These are phyloP conservation scores for Eupithecia subumbrata DNA, from an alignment of 2,888 invertebrate genomes.

Conservation along the genomic window DNA sequence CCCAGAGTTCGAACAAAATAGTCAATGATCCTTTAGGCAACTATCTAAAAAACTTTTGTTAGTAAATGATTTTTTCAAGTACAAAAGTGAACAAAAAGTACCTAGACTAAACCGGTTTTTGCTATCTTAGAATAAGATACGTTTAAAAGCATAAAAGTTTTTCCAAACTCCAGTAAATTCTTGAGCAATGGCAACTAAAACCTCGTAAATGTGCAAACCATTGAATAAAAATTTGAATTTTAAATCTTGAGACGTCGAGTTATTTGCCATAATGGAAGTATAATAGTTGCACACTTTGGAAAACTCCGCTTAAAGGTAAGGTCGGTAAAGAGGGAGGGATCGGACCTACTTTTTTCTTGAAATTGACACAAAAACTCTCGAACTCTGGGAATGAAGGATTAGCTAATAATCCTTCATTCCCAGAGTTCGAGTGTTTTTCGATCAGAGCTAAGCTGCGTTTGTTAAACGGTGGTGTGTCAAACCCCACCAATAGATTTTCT, in stretches of 20 bases:
- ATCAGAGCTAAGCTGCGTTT: background rate
- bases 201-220: conserved; percentile 28
- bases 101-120: background rate
- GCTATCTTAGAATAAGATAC: background rate
- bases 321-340: background rate
- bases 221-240: conserved; percentile 35
- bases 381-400: too few relatives aligned
- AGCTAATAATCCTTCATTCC: background rate
- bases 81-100: too few relatives aligned
- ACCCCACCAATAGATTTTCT: too few relatives aligned
- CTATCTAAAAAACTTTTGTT: background rate
- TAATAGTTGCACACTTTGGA: conserved; percentile 19
- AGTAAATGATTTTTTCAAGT: background rate
- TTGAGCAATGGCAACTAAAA: conserved; percentile 20
- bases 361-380: too few relatives aligned
- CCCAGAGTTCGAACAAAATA: too few relatives aligned
- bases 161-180: conserved; percentile 8
- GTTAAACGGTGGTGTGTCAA: too few relatives aligned
- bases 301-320: background rate
- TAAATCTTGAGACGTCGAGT: conserved; percentile 26
- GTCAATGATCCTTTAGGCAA: too few relatives aligned
- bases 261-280: conserved; percentile 32
- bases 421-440: background rate
- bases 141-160: background rate
- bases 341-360: background rate